A percentile compares a stretch with the other conserved stretches of the same genome.
These are phyloP conservation scores for Aphrophora alni DNA, from an alignment of 2,888 invertebrate genomes.

Conservation along the genomic window DNA sequence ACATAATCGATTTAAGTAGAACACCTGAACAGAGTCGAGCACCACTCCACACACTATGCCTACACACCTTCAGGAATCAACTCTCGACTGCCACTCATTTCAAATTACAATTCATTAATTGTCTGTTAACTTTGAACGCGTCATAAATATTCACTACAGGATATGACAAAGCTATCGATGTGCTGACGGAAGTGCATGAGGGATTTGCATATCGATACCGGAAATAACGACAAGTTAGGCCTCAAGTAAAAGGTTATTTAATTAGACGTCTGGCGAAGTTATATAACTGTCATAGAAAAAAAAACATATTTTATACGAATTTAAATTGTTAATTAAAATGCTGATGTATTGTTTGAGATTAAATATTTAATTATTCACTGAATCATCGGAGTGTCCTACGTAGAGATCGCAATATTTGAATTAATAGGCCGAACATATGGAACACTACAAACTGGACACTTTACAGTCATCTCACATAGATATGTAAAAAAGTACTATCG, in stretches of 20 bases:
- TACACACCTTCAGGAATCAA: background rate
- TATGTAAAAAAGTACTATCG: too few relatives aligned
- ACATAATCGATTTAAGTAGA: too few relatives aligned
- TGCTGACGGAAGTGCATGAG: background rate
- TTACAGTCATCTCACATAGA: too few relatives aligned
- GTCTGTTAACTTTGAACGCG: background rate
- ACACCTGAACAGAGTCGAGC: too few relatives aligned
- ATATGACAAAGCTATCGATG: background rate
- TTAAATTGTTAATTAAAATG: too few relatives aligned
- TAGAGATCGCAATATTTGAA: too few relatives aligned
- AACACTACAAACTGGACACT: too few relatives aligned
- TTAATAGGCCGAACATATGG: too few relatives aligned
- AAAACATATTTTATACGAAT: too few relatives aligned
- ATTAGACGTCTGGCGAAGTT: background rate
- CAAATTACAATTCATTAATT: background rate
- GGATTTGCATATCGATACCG: conserved; percentile 1
- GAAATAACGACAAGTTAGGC: background rate
- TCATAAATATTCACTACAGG: background rate
- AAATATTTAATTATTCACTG: too few relatives aligned
- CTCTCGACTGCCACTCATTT: background rate
- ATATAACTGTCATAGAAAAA: background rate
- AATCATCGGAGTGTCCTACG: too few relatives aligned
- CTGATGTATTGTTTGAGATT: too few relatives aligned
- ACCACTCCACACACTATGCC: background rate
- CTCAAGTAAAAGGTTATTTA: background rate